phyloP scores from a whole-genome alignment of 2,797 vertebrate species.

The Pyrocephalus nanus region DNA sequence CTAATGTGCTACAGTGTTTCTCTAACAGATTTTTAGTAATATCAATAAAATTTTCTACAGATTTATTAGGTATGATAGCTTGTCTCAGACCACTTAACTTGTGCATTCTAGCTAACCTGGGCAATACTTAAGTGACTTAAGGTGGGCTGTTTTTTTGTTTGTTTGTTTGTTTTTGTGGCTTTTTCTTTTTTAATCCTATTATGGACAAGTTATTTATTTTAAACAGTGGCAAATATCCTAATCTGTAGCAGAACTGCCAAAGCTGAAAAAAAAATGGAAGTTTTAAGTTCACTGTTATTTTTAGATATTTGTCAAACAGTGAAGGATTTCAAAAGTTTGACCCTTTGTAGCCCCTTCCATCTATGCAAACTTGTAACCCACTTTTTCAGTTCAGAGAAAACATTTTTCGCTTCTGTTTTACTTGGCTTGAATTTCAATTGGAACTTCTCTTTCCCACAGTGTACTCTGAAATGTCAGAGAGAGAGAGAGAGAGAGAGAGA shows the following conservation, averaged over 20 bases:
- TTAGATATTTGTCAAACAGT: constrained; percentile 65
- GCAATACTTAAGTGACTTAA: background rate
- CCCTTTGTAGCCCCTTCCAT: constrained; percentile 64
- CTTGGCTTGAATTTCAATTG: constrained; percentile 74
- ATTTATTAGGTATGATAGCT: background rate
- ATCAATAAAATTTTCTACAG: background rate
- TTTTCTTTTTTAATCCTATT: background rate
- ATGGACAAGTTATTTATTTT: background rate
- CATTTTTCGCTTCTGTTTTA: constrained; percentile 75
- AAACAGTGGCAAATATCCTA: constrained; percentile 32
- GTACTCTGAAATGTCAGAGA: constrained; percentile 62
- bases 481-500: background rate
- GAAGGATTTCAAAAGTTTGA: constrained; percentile 63
- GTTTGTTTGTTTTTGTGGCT: background rate
- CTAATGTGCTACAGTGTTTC: background rate
- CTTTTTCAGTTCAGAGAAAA: constrained; percentile 73
- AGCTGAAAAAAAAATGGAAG: background rate
- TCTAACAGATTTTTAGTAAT: background rate
- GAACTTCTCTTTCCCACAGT: constrained; percentile 77
- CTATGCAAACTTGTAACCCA: constrained; percentile 69
- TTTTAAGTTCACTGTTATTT: constrained; percentile 60
- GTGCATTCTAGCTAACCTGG: background rate
- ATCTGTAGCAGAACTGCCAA: background rate
- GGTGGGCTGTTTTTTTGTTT: background rate
- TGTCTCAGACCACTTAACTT: background rate